phyloP scores from a whole-genome alignment of 1,140 invertebrate species.

The Drosophila repletoides region DNA sequence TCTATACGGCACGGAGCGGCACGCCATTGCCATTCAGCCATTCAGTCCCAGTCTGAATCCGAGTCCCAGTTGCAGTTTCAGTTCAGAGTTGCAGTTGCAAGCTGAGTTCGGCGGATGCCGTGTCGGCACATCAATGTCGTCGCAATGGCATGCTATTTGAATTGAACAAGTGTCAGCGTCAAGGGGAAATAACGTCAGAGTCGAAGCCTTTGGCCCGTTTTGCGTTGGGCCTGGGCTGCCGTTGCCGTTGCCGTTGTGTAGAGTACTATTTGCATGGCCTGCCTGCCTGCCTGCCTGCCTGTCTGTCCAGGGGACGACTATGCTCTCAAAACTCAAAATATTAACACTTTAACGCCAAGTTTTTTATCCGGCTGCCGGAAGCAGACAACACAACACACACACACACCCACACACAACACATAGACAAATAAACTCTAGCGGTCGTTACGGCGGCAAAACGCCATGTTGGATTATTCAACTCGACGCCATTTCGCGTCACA shows the following conservation, averaged over 20 bases:
- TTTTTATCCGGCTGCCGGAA: slow-evolving; percentile 78
- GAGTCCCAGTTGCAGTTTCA: not conserved
- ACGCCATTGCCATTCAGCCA: slow-evolving; percentile 27
- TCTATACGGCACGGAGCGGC: slow-evolving; percentile 25
- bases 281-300: too few relatives aligned
- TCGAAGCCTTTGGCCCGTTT: slow-evolving; percentile 17
- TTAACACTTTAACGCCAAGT: slow-evolving; percentile 79
- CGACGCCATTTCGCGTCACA: slow-evolving; percentile 78
- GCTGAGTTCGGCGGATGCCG: slow-evolving; percentile 49
- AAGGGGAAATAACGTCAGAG: slow-evolving; percentile 64
- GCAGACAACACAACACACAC: slow-evolving; percentile 57
- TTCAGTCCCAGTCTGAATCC: slow-evolving; percentile 5
- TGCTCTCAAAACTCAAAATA: slow-evolving; percentile 78
- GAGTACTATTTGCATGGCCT: slow-evolving; percentile 56
- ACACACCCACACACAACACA: slow-evolving; percentile 26
- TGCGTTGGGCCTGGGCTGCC: slow-evolving; percentile 1
- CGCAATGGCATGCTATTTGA: slow-evolving; percentile 74
- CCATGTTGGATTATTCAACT: slow-evolving; percentile 79
- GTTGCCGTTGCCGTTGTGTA: slow-evolving; percentile 13
- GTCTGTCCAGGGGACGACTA: slow-evolving; percentile 38
- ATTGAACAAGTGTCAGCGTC: slow-evolving; percentile 78
- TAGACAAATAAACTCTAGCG: slow-evolving; percentile 50
- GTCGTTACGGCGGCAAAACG: slow-evolving; percentile 63
- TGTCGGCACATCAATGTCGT: slow-evolving; percentile 73
- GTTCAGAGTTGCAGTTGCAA: slow-evolving; percentile 12